phyloP scores from a whole-genome alignment of 1,140 invertebrate genomes.

The Zaprionus lachaisei region DNA sequence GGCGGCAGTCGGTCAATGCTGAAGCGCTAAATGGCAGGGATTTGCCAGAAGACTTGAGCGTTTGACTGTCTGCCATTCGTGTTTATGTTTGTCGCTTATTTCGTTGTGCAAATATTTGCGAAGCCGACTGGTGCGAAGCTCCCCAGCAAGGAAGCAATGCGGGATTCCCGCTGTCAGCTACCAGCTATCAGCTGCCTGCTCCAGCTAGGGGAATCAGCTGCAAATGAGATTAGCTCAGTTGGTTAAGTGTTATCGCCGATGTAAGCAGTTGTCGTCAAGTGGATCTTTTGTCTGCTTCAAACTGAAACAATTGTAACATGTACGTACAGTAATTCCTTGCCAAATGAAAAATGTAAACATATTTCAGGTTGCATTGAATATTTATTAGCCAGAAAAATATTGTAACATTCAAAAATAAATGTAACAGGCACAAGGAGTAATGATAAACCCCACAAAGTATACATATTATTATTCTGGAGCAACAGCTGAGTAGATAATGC shows the following conservation, averaged over 20 bases:
- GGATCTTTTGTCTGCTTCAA: constrained; percentile 41
- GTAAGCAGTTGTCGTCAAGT: constrained; percentile 73
- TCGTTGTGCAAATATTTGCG: constrained; percentile 74
- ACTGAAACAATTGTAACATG: constrained; percentile 61
- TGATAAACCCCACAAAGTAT: no score
- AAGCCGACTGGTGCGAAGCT: constrained; percentile 48
- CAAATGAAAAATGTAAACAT: no score
- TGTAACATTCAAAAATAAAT: no score
- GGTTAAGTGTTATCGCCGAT: constrained; percentile 78
- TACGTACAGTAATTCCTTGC: constrained; percentile 29
- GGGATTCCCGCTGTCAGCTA: constrained; percentile 11
- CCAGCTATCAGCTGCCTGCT: constrained; percentile 12
- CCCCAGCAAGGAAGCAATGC: constrained; percentile 7
- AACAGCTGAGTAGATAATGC: no score
- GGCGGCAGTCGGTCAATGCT: constrained; percentile 50
- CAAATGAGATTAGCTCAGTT: constrained; percentile 72
- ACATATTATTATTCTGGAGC: no score
- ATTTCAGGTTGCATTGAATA: no score
- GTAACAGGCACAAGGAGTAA: no score
- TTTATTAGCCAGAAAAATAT: no score
- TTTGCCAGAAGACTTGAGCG: constrained; percentile 61
- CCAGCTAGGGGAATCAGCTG: constrained; percentile 40
- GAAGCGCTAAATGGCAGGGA: constrained; percentile 71
- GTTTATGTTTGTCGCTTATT: constrained; percentile 78
- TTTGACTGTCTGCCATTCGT: constrained; percentile 41